A percentile compares a stretch with the other conserved stretches of the same genome.
phyloP scores from a whole-genome alignment of 2,888 invertebrate species.

The Phortica okadai region DNA sequence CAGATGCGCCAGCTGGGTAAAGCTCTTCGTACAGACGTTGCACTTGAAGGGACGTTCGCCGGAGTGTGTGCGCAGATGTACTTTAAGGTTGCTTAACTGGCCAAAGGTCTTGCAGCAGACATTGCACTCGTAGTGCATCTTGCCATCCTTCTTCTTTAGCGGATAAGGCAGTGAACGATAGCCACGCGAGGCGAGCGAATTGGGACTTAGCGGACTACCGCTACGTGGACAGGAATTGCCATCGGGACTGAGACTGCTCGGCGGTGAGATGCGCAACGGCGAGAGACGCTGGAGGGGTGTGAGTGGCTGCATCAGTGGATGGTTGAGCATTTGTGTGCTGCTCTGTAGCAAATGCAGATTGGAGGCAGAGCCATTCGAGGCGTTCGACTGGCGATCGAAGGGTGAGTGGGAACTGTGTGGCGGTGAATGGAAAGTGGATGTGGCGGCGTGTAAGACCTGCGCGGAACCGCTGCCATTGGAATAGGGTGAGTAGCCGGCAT shows the following conservation, averaged over 20 bases:
- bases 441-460: constrained; percentile 78
- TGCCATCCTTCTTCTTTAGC: constrained; percentile 97
- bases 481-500: constrained; percentile 79
- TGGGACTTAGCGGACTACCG: constrained; percentile 86
- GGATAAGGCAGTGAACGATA: constrained; percentile 97
- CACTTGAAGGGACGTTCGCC: constrained; percentile 99
- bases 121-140: constrained; percentile 99
- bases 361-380: constrained; percentile 78
- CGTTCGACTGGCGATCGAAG: constrained; percentile 80
- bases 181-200: constrained; percentile 86
- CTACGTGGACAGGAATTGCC: constrained; percentile 84
- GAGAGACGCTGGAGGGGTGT: constrained; percentile 78
- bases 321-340: constrained; percentile 81
- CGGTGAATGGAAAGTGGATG: constrained; percentile 80
- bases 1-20: constrained; percentile 97
- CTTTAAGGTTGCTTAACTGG: constrained; percentile 97
- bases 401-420: constrained; percentile 79
- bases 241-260: constrained; percentile 87
- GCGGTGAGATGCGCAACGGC: constrained; percentile 78
- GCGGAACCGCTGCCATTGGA: constrained; percentile 72
- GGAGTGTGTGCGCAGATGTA: constrained; percentile 97
- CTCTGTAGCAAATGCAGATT: constrained; percentile 81
- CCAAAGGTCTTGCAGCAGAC: constrained; percentile 99
- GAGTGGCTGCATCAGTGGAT: constrained; percentile 81
- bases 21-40: constrained; percentile 97